A percentile compares a stretch with the other conserved stretches of the same genome.
phyloP scores from a whole-genome alignment of 2,797 vertebrate species.

The Moxostoma hubbsi region DNA sequence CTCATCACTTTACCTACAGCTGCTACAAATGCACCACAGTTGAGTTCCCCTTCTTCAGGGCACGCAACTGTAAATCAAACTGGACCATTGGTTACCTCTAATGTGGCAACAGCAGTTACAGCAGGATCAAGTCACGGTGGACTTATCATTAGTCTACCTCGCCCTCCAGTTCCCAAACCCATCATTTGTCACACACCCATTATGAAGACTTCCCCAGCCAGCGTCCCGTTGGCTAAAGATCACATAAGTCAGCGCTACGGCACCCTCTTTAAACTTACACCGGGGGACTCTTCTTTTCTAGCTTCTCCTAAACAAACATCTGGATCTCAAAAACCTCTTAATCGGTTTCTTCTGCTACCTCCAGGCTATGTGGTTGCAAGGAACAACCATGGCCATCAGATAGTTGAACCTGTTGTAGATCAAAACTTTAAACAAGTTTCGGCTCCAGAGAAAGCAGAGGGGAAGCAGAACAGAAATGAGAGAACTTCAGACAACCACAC shows the following conservation, averaged over 20 bases:
- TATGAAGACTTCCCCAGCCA: conserved; percentile 10
- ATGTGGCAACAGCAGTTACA: neutral
- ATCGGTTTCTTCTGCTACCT: conserved; percentile 44
- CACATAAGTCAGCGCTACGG: conserved; percentile 38
- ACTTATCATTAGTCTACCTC: conserved; percentile 37
- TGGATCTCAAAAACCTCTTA: conserved; percentile 25
- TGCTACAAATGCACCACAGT: conserved; percentile 8
- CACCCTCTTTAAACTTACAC: conserved; percentile 43
- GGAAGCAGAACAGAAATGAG: neutral
- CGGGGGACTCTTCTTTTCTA: neutral
- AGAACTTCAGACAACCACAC: neutral
- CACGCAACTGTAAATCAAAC: conserved; percentile 17
- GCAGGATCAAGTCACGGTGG: conserved; percentile 26
- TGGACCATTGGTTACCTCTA: neutral
- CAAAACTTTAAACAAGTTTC: neutral
- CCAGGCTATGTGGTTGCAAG: conserved; percentile 37
- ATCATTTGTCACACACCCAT: conserved; percentile 36
- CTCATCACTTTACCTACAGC: conserved; percentile 37
- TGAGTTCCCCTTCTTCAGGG: neutral
- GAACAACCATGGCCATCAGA: neutral
- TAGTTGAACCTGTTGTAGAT: neutral
- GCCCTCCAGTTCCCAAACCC: conserved; percentile 8
- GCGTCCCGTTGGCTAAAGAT: neutral
- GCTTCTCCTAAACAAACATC: conserved; percentile 1
- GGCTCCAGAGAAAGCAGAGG: neutral